Percentiles rank a stretch among this genome's conserved stretches.
phyloP scores from a whole-genome alignment of 2,888 invertebrate genomes.

The Nysson spinosus region DNA sequence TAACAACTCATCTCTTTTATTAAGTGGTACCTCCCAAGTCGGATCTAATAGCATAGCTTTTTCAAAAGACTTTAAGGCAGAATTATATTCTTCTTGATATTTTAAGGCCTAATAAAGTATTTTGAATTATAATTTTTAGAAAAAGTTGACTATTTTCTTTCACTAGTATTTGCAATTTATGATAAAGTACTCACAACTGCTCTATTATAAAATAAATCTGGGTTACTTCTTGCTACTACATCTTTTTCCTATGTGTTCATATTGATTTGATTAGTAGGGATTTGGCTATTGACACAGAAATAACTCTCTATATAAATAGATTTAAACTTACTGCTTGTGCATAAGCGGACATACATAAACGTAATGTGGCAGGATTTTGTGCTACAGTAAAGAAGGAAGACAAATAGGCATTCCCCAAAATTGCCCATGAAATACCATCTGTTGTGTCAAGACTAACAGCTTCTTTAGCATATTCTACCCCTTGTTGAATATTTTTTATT shows the following conservation, averaged over 20 bases:
- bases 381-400: slow-evolving; percentile 87
- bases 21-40: slow-evolving; percentile 84
- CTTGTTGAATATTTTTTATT: slow-evolving; percentile 82
- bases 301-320: too few species aligned
- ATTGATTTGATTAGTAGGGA: too few species aligned
- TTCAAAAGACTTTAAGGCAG: slow-evolving; percentile 84
- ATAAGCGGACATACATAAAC: slow-evolving; percentile 88
- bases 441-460: slow-evolving; percentile 87
- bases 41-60: slow-evolving; percentile 86
- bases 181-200: slow-evolving; percentile 83
- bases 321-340: slow-evolving; percentile 85
- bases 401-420: slow-evolving; percentile 91
- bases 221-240: slow-evolving; percentile 84
- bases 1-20: slow-evolving; percentile 81
- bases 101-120: slow-evolving; percentile 82
- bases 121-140: slow-evolving; percentile 13
- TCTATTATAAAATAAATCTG: slow-evolving; percentile 91
- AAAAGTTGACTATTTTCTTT: not conserved
- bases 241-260: slow-evolving; percentile 85
- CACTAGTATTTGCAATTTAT: not conserved
- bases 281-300: too few species aligned
- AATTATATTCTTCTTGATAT: slow-evolving; percentile 87
- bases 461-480: slow-evolving; percentile 88
- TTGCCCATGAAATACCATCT: slow-evolving; percentile 91
- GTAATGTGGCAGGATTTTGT: slow-evolving; percentile 85